phyloP scores from a whole-genome alignment of 2,797 vertebrate genomes.

The Pseudocheirus occidentalis region DNA sequence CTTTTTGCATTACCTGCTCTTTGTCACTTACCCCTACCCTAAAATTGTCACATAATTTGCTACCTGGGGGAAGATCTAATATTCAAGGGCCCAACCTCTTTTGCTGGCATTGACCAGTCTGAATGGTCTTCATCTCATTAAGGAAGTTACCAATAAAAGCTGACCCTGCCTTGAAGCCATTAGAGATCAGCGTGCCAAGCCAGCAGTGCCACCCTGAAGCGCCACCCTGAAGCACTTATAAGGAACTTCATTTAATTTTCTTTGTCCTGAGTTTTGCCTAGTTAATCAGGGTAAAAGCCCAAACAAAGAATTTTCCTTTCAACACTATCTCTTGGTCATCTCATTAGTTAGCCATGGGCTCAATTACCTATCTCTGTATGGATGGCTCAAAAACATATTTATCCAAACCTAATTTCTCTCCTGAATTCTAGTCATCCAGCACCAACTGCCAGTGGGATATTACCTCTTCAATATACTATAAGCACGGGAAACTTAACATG shows the following conservation, averaged over 20 bases:
- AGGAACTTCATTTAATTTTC: too few species aligned
- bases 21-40: not conserved
- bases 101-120: not conserved
- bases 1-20: not conserved
- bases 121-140: not conserved
- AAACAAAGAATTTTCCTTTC: too few species aligned
- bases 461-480: not conserved
- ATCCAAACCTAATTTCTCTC: not conserved
- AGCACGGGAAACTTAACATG: not conserved
- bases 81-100: not conserved
- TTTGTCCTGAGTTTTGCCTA: too few species aligned
- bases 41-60: not conserved
- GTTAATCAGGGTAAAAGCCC: too few species aligned
- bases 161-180: not conserved
- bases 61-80: not conserved
- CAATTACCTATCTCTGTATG: too few species aligned
- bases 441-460: not conserved
- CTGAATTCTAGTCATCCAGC: not conserved
- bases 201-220: not conserved
- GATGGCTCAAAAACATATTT: too few species aligned
- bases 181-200: not conserved
- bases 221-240: not conserved
- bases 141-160: not conserved
- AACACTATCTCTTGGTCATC: too few species aligned
- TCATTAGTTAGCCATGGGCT: too few species aligned